A percentile compares a stretch with the other conserved stretches of the same genome.
Conservation (phyloP, 2,888 invertebrate species). For the Octodonta nipae region DNA sequence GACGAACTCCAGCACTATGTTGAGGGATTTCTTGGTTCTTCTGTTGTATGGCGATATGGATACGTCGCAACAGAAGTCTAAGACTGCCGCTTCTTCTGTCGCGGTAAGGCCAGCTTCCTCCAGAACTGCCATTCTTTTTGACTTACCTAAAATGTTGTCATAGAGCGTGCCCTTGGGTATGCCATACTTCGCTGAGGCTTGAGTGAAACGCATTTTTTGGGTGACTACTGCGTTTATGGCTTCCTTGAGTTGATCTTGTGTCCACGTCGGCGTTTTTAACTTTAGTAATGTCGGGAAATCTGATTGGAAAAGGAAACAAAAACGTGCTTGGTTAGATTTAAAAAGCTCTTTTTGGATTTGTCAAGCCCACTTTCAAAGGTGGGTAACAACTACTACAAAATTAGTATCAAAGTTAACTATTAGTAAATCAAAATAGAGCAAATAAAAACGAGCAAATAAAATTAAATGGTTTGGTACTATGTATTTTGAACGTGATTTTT, state of each 20-base stretch:
- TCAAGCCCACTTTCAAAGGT: no score
- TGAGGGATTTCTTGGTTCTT: conserved; percentile 54
- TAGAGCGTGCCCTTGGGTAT: conserved; percentile 67
- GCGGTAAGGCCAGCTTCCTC: conserved; percentile 51
- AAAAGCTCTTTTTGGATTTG: no score
- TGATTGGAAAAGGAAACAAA: conserved; percentile 23
- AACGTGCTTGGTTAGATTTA: conserved; percentile 13
- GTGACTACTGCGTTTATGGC: conserved; percentile 63
- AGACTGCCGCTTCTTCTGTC: conserved; percentile 49
- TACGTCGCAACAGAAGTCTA: conserved; percentile 63
- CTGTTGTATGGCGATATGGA: conserved; percentile 56
- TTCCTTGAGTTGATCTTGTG: conserved; percentile 57
- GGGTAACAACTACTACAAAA: no score
- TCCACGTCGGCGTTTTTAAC: conserved; percentile 64
- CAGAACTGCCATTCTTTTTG: conserved; percentile 60
- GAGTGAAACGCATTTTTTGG: conserved; percentile 65
- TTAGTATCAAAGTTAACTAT: no score
- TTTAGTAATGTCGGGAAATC: conserved; percentile 54
- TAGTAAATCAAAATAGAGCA: no score
- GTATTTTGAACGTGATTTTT: no score
- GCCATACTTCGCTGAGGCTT: conserved; percentile 55
- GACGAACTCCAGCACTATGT: conserved; percentile 50
- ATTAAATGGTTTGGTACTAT: no score
- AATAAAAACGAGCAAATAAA: no score
- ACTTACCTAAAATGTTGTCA: conserved; percentile 65